Conservation (phyloP, 2,797 vertebrate genomes). For the Trematomus bernacchii region DNA sequence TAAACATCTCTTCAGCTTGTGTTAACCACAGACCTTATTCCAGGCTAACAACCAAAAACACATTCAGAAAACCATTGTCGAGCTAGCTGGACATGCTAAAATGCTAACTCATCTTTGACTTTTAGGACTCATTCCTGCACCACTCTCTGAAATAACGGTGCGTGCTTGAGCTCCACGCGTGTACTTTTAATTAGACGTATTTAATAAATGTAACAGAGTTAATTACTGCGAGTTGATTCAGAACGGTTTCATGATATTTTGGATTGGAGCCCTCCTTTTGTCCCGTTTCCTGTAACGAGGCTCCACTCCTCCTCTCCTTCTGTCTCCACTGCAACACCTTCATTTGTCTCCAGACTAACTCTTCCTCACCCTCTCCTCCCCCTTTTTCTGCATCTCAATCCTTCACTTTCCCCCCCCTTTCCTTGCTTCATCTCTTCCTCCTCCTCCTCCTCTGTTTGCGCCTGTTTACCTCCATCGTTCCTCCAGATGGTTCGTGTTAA, state of each 20-base stretch:
- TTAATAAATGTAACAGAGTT: slow-evolving; percentile 17
- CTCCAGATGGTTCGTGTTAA: slow-evolving; percentile 88
- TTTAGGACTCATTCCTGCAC: no score
- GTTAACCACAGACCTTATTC: no score
- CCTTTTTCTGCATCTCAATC: slow-evolving; percentile 47
- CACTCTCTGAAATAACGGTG: not conserved
- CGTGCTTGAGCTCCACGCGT: not conserved
- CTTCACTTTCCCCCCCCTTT: slow-evolving; percentile 59
- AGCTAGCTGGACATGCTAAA: no score
- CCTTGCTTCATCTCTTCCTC: slow-evolving; percentile 53
- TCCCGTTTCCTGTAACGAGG: slow-evolving; percentile 49
- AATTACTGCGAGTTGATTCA: slow-evolving; percentile 20
- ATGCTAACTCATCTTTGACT: no score
- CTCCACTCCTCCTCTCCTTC: slow-evolving; percentile 79
- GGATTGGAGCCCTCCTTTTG: slow-evolving; percentile 55
- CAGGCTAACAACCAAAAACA: no score
- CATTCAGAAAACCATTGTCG: no score
- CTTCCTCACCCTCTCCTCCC: slow-evolving; percentile 60
- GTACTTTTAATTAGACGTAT: slow-evolving; percentile 19
- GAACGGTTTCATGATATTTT: slow-evolving; percentile 25
- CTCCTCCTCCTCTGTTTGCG: slow-evolving; percentile 67
- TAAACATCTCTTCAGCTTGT: no score
- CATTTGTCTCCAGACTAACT: slow-evolving; percentile 69
- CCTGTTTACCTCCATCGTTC: slow-evolving; percentile 79
- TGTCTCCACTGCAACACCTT: slow-evolving; percentile 72